Evolutionary conservation across 2,888 invertebrate species (phyloP), one percentile per base, ranked within the genome.

Genomic region (Ligdia adustata): DNA sequence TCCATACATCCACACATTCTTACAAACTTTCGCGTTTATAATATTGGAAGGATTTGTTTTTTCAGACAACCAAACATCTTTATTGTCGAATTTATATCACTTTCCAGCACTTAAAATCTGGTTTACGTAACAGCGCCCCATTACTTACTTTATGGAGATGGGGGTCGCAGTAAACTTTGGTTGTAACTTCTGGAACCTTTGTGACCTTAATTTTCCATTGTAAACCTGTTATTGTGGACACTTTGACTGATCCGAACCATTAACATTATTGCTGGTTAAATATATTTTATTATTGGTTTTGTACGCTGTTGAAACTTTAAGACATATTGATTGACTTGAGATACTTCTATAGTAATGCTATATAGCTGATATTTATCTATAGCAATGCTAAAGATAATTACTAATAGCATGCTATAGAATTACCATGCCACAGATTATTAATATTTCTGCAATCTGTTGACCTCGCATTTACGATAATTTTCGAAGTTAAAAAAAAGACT

Each of bases 141-240:
- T 42, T 42, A 42, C 22, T 28, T 24, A 29, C 20, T 46, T 46
- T 40, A 46, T 40, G 40, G 27, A 14, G 9, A 24, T 43, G 24
- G 38, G n/a, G 32, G 39, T 46, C 46, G 39, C 46, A 40, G 15
- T 39, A 34, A 46, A 39, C 22, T 39, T 29, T n/a, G 20, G 28
- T 5, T 15, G 20, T 45, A 38, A 33, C 38, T 45, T 45, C 14
- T 27, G 15, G 33, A 33, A 27, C 45, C 15, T 38, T 38, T 38
- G 32, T 33, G 38, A 20, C 27, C 32, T 45, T 20, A 27, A 26
- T 45, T 38, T 38, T 16, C 24, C 9, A 45, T 45, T 38, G 38
- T 38, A 45, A 32, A 32, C 14, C 18, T 44, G 45, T 39, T 39
- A 39, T 34, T 34, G 20, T 26, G 20, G 15, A 20, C 27, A 26